Evolutionary conservation across 53 echinoderm and acorn worm genomes (phyloP), one percentile per base, ranked within the genome.

Genomic region (Luidia sarsii): DNA sequence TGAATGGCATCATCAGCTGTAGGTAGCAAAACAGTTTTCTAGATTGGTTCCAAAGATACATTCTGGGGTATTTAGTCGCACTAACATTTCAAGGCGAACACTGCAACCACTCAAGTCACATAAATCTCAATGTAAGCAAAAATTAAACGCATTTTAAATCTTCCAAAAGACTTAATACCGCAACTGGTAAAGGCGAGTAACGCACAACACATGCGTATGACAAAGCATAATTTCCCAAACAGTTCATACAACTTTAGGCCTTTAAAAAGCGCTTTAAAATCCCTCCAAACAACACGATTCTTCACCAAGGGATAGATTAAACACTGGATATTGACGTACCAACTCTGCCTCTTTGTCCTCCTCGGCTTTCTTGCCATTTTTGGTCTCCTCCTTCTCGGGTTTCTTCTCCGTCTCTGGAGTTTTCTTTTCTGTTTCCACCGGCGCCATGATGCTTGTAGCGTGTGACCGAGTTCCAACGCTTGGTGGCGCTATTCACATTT

Each of bases 311-410:
- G 48, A 2, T 64, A 18, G n/a, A 22, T 34, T 20, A 11, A 4
- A 25, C 48, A 4, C 34, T 0, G 1, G 16, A 60, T 27, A 24
- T 9, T 49, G 11, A 30, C 41, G 80, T 77, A 92, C 92, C 89
- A 92, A 80, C 33, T 92, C 92, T 38, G 60, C 85, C n/a, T 92
- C 92, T 27, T 81, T 65, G 25, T 92, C 89, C 37, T 85, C 89
- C 53, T 85, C 92, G 13, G 65, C 55, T 68, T 89, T 92, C 72
- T 92, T 92, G 25, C 86, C 92, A 61, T 85, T 85, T 81, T 85
- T 89, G 65, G 61, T 65, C 20, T 92, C 85, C 33, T 89, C 89
- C 65, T 85, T 81, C 14, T 92, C 89, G n/a, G 80, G 27, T 61
- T 85, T 71, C 51, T 73, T 87, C 31, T 91, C 91, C 2, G 74